phyloP scores from a whole-genome alignment of 1,140 invertebrate species.

The Pachyrhynchus sulphureomaculatus region DNA sequence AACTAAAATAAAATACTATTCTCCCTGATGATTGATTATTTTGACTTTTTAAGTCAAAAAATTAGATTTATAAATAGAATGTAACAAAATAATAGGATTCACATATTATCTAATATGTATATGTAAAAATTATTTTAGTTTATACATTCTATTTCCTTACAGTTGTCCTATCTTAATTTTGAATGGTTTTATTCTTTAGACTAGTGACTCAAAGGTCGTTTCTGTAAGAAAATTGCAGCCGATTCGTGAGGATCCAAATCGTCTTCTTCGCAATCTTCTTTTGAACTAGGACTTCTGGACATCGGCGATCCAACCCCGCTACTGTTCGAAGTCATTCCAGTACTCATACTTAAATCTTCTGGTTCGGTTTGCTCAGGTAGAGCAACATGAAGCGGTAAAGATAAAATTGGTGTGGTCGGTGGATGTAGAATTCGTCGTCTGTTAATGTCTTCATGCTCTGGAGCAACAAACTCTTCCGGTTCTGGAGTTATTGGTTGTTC shows the following conservation, averaged over 20 bases:
- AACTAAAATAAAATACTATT: constrained; percentile 21
- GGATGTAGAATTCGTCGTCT: constrained; percentile 51
- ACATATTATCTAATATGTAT: too few species aligned
- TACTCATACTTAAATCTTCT: constrained; percentile 75
- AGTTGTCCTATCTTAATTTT: background rate
- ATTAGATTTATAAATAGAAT: background rate
- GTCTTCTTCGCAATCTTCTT: constrained; percentile 42
- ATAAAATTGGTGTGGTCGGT: constrained; percentile 39
- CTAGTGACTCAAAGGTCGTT: constrained; percentile 37
- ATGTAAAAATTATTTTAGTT: too few species aligned
- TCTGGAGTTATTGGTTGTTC: constrained; percentile 38
- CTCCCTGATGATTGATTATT: constrained; percentile 3
- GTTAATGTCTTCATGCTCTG: constrained; percentile 46
- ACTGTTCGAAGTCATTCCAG: constrained; percentile 46
- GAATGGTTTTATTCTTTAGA: constrained; percentile 19
- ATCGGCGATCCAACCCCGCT: constrained; percentile 44
- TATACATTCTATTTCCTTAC: background rate
- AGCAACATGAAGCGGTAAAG: constrained; percentile 47
- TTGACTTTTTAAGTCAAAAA: background rate
- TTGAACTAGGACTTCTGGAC: constrained; percentile 41
- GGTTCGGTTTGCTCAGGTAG: constrained; percentile 85
- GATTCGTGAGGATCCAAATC: constrained; percentile 39
- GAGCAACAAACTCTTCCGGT: constrained; percentile 16
- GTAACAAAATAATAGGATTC: too few species aligned
- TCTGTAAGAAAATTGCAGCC: constrained; percentile 38